phyloP scores from a whole-genome alignment of 2,113 vertebrate genomes.

The Podilymbus podiceps region DNA sequence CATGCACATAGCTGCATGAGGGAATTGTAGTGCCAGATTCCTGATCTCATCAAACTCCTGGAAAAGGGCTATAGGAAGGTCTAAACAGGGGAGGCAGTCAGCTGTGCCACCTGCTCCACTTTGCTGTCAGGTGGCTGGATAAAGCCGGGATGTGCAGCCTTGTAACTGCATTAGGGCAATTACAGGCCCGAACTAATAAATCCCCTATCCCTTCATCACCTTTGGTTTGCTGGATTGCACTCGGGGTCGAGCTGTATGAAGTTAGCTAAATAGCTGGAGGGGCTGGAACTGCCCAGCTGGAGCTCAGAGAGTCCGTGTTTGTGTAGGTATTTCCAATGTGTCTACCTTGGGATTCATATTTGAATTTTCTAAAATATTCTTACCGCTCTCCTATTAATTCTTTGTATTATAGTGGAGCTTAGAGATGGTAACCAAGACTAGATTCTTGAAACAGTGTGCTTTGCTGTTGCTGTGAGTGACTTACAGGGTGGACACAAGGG shows the following conservation, averaged over 20 bases:
- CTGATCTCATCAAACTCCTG: not conserved
- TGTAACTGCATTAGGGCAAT: not conserved
- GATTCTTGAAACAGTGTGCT: not conserved
- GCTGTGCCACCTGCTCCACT: not conserved
- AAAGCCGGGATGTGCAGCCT: not conserved
- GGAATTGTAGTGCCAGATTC: not conserved
- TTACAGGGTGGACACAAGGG: not conserved
- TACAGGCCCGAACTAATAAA: not conserved
- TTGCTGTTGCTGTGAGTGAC: not conserved
- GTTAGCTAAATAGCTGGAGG: not conserved
- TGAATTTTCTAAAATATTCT: not conserved
- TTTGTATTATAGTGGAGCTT: not conserved
- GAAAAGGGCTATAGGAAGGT: not conserved
- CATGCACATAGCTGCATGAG: not conserved
- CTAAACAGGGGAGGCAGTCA: not conserved
- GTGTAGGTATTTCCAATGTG: not conserved
- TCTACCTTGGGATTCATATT: not conserved
- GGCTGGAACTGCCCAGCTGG: not conserved
- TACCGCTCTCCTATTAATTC: not conserved
- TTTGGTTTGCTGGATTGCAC: not conserved
- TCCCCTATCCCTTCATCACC: not conserved
- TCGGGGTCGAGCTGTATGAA: not conserved
- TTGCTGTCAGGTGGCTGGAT: not conserved
- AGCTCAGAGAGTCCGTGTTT: not conserved
- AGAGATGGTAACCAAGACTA: not conserved